Evolutionary conservation across 2,888 invertebrate species (phyloP), one percentile per base, ranked within the genome.

Genomic region (Uropetala carovei): DNA sequence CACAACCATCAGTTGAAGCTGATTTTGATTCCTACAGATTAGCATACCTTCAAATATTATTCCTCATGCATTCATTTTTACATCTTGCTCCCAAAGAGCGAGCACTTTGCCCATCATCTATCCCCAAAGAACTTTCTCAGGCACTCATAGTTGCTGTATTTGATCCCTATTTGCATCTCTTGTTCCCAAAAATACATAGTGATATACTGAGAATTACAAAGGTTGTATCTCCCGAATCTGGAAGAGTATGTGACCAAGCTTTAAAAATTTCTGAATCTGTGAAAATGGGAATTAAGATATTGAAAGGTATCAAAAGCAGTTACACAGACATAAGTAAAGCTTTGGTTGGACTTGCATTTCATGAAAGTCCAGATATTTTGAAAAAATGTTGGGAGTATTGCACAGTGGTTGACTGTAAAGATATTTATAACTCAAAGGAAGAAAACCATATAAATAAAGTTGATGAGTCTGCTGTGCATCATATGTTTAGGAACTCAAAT

Each of bases 341-440:
- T 0, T 94, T 97, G 83, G 95, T 96, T 0, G 95, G 96, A 93
- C 94, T 97, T 64, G 96, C 96, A 92, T 96, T 96, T 93, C 96
- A 97, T 94, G 95, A 96, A 94, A 96, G 96, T 94, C 95, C 96
- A 82, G 94, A 94, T 58, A 95, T 96, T 93, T 94, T 97, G 81
- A 95, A 95, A 92, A 95, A 95, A 82, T 95, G 96, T 83, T 94
- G 95, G 11, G 95, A 95, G 84, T 94, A 95, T 91, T 94, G 96
- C 91, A 94, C 96, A 0, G 94, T 94, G 30, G 95, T 94, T 92
- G 10, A 89, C 60, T 9, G 43, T 43, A 43, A 68, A 75, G 75
- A 75, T 3, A 75, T 22, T 75, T 22, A 27, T 5, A 14, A 0
- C 75, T 75, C 22, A 75, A 75, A 75, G 13, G 16, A 27, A 27